Percentiles rank a stretch among this genome's conserved stretches.
Conservation (phyloP, 1,140 invertebrate species). For the Hypsibius dujardini region DNA sequence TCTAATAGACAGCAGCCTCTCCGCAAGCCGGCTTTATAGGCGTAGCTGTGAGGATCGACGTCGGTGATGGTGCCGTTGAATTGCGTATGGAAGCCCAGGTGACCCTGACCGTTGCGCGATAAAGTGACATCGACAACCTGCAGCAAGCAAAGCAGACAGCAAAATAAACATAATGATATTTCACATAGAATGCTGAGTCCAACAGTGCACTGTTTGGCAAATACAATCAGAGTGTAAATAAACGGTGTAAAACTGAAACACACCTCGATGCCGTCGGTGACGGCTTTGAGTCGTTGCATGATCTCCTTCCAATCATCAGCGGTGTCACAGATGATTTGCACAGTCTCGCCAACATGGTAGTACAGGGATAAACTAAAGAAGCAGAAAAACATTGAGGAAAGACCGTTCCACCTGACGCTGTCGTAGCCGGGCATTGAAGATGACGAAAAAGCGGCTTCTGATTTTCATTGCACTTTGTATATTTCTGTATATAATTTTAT, state of each 20-base stretch:
- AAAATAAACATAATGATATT: too few species aligned
- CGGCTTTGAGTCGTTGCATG: slow-evolving; percentile 14
- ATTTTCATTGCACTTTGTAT: too few species aligned
- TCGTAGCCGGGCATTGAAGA: too few species aligned
- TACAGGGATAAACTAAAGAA: not conserved
- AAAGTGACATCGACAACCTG: slow-evolving; percentile 49
- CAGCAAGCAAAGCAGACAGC: slow-evolving; percentile 17
- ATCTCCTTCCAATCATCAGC: slow-evolving; percentile 14
- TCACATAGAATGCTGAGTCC: too few species aligned
- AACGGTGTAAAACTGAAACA: not conserved
- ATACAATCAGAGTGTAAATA: too few species aligned
- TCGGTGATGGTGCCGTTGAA: slow-evolving; percentile 84
- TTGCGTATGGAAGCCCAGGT: slow-evolving; percentile 86
- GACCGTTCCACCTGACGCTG: too few species aligned
- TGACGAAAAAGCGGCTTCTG: too few species aligned
- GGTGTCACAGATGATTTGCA: slow-evolving; percentile 2
- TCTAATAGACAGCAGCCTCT: slow-evolving; percentile 77
- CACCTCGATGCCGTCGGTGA: not conserved
- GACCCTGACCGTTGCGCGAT: slow-evolving; percentile 57
- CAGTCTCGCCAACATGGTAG: slow-evolving; percentile 4
- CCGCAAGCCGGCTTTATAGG: slow-evolving; percentile 68
- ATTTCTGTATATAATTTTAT: too few species aligned
- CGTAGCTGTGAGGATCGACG: slow-evolving; percentile 67
- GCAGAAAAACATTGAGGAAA: not conserved
- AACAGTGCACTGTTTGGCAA: too few species aligned